Evolutionary conservation across 2,888 invertebrate species (phyloP), one percentile per base, ranked within the genome.

Genomic region (Cryptocephalus primarius): DNA sequence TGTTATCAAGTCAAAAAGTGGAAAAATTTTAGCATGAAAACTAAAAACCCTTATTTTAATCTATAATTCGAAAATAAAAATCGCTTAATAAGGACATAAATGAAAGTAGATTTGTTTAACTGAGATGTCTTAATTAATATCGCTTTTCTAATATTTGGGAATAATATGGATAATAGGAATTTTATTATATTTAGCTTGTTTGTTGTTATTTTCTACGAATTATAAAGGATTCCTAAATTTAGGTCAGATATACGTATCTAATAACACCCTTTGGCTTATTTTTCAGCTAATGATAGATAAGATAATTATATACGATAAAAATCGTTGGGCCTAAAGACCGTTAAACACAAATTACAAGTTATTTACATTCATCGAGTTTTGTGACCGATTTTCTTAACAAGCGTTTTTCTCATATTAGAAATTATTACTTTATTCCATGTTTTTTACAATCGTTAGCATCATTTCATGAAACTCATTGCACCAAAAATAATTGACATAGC

Each of bases 111-210:
- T n/a, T n/a, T n/a, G n/a, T n/a, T n/a, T n/a, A n/a, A n/a, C 22
- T 22, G 22, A 22, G 22, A 22, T 22, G 22, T 22, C 22, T 22
- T 22, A 22, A 11, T 11, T 11, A 36, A 36, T 36, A 6, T 12
- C 36, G 6, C 2, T 12, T 6, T 36, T 36, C 36, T 22, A 22
- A 6, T 6, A 4, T 22, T 22, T 22, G 22, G 3, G 22, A 22
- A 22, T 22, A 22, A 22, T 4, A 6, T 2, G 6, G 6, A 22
- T 4, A 36, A 36, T 44, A 55, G 55, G 53, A 47, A 47, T 55
- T 55, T 52, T 49, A 52, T 49, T 48, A 46, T 47, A 50, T 51
- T 54, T 51, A 47, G 54, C 54, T 55, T 55, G 52, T 55, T 56
- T 53, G 46, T 55, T 55, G 53, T 54, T 56, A 54, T 52, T 51